Conservation (phyloP, 35 echinoderm and acorn worm species). For the Ophioderma brevispina region DNA sequence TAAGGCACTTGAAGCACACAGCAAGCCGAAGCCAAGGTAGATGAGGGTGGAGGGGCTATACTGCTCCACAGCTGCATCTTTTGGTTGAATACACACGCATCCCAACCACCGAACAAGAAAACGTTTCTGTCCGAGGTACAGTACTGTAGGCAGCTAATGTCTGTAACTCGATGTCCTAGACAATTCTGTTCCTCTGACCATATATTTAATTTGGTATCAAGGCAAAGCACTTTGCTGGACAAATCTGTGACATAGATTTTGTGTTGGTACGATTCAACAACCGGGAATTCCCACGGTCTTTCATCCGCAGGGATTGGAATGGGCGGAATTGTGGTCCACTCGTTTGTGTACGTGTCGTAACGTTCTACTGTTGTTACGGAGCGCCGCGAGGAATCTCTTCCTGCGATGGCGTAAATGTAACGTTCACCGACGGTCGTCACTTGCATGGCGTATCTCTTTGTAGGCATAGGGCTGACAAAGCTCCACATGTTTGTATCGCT, state of each 20-base stretch:
- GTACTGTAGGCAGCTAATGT: constrained; percentile 91
- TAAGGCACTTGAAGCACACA: constrained; percentile 96
- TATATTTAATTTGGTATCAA: constrained; percentile 66
- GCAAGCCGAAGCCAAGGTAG: constrained; percentile 92
- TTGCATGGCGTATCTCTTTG: constrained; percentile 91
- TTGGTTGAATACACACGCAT: constrained; percentile 95
- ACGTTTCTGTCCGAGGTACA: constrained; percentile 90
- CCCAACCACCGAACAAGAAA: constrained; percentile 93
- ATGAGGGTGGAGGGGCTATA: constrained; percentile 89
- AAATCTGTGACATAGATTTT: constrained; percentile 96
- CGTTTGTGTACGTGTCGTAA: constrained; percentile 90
- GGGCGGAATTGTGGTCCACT: constrained; percentile 75
- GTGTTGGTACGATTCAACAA: constrained; percentile 82
- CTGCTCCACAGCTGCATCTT: constrained; percentile 90
- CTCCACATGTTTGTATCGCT: constrained; percentile 81
- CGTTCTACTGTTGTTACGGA: constrained; percentile 80
- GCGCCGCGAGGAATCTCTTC: constrained; percentile 72
- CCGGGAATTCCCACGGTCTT: constrained; percentile 89
- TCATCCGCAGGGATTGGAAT: constrained; percentile 76
- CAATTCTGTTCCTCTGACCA: constrained; percentile 73
- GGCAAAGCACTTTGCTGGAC: constrained; percentile 71
- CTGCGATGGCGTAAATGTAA: constrained; percentile 89
- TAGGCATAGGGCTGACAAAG: constrained; percentile 82
- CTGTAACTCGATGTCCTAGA: constrained; percentile 58
- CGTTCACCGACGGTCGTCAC: constrained; percentile 75